phyloP scores from a whole-genome alignment of 2,888 invertebrate genomes.

The Mesorhabditis belari region DNA sequence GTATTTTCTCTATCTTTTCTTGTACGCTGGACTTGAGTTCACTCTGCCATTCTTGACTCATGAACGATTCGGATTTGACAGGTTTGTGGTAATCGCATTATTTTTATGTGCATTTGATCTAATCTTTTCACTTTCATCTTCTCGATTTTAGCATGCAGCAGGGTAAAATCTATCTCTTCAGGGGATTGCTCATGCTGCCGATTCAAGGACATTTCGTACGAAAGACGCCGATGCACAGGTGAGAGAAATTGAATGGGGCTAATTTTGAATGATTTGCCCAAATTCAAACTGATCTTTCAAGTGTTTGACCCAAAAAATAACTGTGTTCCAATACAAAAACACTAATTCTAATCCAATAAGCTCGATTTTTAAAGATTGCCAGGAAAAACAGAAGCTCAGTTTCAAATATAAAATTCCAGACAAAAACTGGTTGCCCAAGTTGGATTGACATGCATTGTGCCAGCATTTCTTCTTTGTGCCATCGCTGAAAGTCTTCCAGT shows the following conservation, averaged over 20 bases:
- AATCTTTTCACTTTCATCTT: background rate
- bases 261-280: too few relatives aligned
- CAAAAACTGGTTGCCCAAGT: constrained; percentile 36
- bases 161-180: constrained; percentile 91
- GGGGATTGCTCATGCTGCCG: constrained; percentile 83
- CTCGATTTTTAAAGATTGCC: background rate
- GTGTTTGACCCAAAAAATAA: too few relatives aligned
- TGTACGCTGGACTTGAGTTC: constrained; percentile 93
- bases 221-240: constrained; percentile 67
- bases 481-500: constrained; percentile 62
- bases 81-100: constrained; percentile 46
- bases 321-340: too few relatives aligned
- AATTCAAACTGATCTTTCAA: too few relatives aligned
- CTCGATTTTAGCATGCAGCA: constrained; percentile 74
- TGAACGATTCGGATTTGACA: constrained; percentile 76
- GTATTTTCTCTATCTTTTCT: constrained; percentile 79
- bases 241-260: background rate
- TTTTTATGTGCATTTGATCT: background rate
- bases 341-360: too few relatives aligned
- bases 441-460: constrained; percentile 76
- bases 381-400: background rate
- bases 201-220: constrained; percentile 80
- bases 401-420: constrained; percentile 9
- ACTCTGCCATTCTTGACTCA: constrained; percentile 93
- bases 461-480: constrained; percentile 78